Evolutionary conservation across 2,797 vertebrate genomes (phyloP).

Genomic region (Lacerta agilis): DNA sequence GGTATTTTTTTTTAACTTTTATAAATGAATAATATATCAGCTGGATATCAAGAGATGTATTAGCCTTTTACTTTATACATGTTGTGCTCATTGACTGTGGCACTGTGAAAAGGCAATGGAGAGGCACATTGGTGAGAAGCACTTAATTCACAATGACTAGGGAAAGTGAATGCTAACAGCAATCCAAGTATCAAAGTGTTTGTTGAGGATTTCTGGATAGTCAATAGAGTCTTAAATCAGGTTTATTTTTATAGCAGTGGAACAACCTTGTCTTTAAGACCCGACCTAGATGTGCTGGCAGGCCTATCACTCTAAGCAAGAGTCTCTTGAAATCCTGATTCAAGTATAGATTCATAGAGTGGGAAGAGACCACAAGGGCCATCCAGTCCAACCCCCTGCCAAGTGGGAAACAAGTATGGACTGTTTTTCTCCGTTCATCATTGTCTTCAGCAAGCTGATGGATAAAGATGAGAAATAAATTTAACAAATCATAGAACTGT

Average conservation of each 20-base stretch:
- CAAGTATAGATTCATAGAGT: background rate
- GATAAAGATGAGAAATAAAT: background rate
- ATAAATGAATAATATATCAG: background rate
- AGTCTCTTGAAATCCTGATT: background rate
- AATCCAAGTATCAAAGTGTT: background rate
- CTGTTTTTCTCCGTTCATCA: background rate
- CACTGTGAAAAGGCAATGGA: background rate
- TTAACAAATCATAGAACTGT: background rate
- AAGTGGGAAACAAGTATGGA: background rate
- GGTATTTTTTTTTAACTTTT: background rate
- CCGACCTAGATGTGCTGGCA: background rate
- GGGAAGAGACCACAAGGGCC: too few species aligned
- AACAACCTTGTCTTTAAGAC: background rate
- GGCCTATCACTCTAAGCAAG: background rate
- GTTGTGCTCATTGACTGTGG: background rate
- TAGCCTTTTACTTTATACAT: background rate
- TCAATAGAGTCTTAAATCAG: background rate
- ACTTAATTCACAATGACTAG: background rate
- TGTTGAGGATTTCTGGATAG: background rate
- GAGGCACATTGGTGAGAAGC: accelerated
- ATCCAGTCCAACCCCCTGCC: too few species aligned
- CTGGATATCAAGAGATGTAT: background rate
- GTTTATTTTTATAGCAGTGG: too few species aligned
- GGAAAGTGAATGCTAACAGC: background rate
- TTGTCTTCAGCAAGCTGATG: background rate